Base-by-base conservation (phyloP, 2,888 invertebrate species). In the Tryphoninae sp. region DNA sequence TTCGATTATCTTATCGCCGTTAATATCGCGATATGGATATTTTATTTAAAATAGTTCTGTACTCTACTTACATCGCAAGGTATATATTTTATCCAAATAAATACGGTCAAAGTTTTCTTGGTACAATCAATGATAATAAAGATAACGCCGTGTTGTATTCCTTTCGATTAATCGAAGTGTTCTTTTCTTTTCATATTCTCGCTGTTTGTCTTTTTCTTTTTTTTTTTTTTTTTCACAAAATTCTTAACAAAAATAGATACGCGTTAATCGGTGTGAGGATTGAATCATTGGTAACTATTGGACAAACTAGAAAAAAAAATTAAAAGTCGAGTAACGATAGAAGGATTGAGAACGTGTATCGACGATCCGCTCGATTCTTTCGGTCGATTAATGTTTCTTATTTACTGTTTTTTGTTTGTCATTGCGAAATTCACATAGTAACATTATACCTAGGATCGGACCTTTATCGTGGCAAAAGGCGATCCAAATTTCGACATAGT, bases 11-110 rank as follows among this genome's bases (percentile, higher is more conserved):
- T 26, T 61, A 23, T 62, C 73, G 53, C 74, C 51, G 69, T 71
- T 78, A 19, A 76, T 72, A 84, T 78, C 69, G 72, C 78, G 75
- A 82, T 84, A 80, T 65, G 83, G 74, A 82, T 83, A 80, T 77
- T 83, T 83, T 81, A 83, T 83, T 83, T 82, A 81, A 83, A 83
- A 83, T 82, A 82, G 51, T 68, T 82, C 75, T 78, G 69, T 80
- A 82, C 74, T 77, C 80, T 78, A 81, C 68, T 78, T 80, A 78
- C 78, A 82, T 82, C 67, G 62, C 68, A 80, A 82, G 16, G 23
- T 77, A 69, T 55, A 26, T 65, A 33, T n/a, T 72, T 33, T 62
- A 80, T 64, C 53, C 61, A 80, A 76, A 80, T 76, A 80, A 76
- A 77, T 71, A 67, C 33, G 65, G 22, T 69, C 16, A 59, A 55